Conservation (phyloP, 2,113 vertebrate genomes). For the Pogonocichla stellata region DNA sequence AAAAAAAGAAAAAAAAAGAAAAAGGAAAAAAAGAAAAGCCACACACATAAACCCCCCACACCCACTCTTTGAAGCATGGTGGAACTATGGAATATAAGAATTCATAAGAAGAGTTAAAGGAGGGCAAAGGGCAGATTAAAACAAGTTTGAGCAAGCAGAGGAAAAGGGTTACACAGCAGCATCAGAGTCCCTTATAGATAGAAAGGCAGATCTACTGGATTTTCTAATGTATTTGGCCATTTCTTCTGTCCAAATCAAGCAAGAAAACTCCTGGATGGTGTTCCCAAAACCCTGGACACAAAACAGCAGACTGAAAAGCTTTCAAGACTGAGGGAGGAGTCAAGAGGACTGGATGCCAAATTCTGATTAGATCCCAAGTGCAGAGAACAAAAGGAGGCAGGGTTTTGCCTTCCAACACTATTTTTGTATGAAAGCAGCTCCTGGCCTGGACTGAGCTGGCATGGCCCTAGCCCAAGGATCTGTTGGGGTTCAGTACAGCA, state of each 20-base stretch:
- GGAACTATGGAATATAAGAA: constrained; percentile 26
- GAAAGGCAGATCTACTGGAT: not conserved
- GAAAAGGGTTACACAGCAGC: not conserved
- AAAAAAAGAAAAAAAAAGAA: not conserved
- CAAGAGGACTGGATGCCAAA: not conserved
- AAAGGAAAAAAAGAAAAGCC: not conserved
- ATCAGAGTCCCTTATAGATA: not conserved
- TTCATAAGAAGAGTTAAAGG: constrained; percentile 50
- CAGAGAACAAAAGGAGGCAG: constrained; percentile 3
- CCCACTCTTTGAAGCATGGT: constrained; percentile 49
- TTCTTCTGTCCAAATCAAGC: not conserved
- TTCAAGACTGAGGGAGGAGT: not conserved
- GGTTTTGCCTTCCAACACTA: not conserved
- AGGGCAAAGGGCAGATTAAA: constrained; percentile 59
- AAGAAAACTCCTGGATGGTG: not conserved
- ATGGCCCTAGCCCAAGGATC: not conserved
- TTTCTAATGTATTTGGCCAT: not conserved
- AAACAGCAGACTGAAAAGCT: not conserved
- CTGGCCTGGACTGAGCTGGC: not conserved
- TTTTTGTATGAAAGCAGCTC: not conserved
- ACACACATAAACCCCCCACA: constrained; percentile 39
- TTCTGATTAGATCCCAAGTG: not conserved
- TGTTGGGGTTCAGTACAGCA: not conserved
- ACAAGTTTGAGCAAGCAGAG: constrained; percentile 37
- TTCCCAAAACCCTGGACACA: not conserved